Evolutionary conservation across 2,888 invertebrate species (phyloP), one percentile per base, ranked within the genome.

Genomic region (Euplagia quadripunctaria): DNA sequence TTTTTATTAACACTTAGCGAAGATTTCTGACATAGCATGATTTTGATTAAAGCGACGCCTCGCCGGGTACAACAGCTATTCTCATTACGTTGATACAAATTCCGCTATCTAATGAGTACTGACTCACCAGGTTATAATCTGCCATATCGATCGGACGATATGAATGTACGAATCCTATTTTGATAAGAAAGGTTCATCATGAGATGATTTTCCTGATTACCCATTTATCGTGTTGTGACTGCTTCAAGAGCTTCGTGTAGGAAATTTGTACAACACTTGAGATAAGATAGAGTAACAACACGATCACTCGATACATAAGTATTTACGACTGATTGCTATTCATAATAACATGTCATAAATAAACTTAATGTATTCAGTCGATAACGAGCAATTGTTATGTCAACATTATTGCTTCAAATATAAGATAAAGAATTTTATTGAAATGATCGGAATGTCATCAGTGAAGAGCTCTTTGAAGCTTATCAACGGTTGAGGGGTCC

Each of bases 201-300:
- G 58, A 61, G 61, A 61, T 61, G 61, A 31, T 61, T 12, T 1
- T 20, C 20, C 20, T 14, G 49, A 71, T 79, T 80, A 83, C 80
- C 76, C 74, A 74, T 71, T 71, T 68, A 82, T 79, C 77, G 52
- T 63, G 71, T 71, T 79, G 71, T 73, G 64, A 73, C 74, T 74
- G 64, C 73, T 77, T 73, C 78, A 77, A 73, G 74, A 77, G 73
- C 70, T 71, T 78, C 69, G 16, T 75, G 58, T 77, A 73, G 75
- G 73, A 79, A 80, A 77, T 74, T 73, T 67, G 64, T 74, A 70
- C 72, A 73, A 20, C 71, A 67, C 66, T 72, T 42, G 31, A 64
- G 84, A 85, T 85, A 78, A 83, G 84, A 81, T 81, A 78, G 65
- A 49, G 7, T 70, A 75, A 71, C 74, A 78, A 55, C 71, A 72